Evolutionary conservation across 2,113 vertebrate species (phyloP), one percentile per base, ranked within the genome.

Genomic region (Macquaria australasica): DNA sequence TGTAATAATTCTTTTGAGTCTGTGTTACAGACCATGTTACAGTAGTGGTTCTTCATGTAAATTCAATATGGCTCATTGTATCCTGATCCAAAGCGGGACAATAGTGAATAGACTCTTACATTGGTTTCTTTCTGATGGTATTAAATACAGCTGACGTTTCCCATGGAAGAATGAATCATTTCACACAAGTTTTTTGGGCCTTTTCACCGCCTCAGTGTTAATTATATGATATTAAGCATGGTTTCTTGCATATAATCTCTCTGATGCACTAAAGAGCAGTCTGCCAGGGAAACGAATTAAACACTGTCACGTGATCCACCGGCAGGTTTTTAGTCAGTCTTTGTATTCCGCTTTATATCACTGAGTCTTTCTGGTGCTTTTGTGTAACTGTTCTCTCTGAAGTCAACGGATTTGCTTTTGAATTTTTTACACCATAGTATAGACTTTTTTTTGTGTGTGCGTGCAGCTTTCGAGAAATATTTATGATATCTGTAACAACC

Each of bases 191-290:
- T 87, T 87, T 77, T 71, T 72, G 69, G 41, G 76, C 55, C 51
- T 59, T 81, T 83, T 89, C 89, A 60, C 83, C 63, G 68, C 82
- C 56, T 79, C 87, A 62, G 88, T 90, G 91, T 94, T 95, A 95
- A 94, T 95, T 94, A 94, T 93, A 86, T 90, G 90, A 93, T 91
- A 95, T 95, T 94, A 95, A 91, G 79, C 93, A 94, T 93, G 93
- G 90, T 77, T 92, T 93, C 91, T 90, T 94, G 90, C 92, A 84
- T 93, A 92, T 95, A 95, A 95, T 95, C 95, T 95, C 91, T 92
- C 88, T 84, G 71, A 91, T 85, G 76, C 87, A 86, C 84, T 89
- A 43, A 71, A 87, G 85, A 80, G 66, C 67, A 86, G 91, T 43
- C 81, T 93, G 89, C 91, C 93, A 94, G 88, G 77, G 86, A 80